Conservation (phyloP, 1,140 invertebrate species). For the Goniozus legneri region DNA sequence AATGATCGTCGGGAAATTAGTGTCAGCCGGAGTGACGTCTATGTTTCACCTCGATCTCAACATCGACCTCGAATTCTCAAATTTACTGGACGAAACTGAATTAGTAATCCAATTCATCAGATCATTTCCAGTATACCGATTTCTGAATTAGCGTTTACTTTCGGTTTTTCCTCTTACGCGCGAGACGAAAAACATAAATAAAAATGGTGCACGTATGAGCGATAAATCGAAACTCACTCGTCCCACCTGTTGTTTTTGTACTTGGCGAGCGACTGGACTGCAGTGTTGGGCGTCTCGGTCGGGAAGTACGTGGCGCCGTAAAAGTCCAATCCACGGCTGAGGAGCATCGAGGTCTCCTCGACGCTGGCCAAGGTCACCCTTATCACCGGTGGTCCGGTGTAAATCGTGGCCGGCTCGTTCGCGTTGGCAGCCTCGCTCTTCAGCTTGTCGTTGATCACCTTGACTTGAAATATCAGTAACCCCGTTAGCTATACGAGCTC, state of each 20-base stretch:
- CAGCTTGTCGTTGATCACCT: slow-evolving; percentile 49
- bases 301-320: slow-evolving; percentile 83
- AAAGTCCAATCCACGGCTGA: slow-evolving; percentile 80
- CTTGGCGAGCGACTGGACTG: slow-evolving; percentile 52
- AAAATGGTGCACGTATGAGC: not conserved
- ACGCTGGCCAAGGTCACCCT: slow-evolving; percentile 74
- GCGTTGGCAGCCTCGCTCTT: slow-evolving; percentile 50
- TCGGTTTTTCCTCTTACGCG: no score
- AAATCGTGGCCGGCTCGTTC: slow-evolving; percentile 57
- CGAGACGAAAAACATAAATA: no score
- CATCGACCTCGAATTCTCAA: no score
- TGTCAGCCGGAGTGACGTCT: no score
- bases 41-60: no score
- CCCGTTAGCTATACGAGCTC: slow-evolving; percentile 1
- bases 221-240: no score
- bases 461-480: slow-evolving; percentile 27
- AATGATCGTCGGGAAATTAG: no score
- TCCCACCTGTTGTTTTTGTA: slow-evolving; percentile 56
- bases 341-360: slow-evolving; percentile 73
- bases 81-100: no score
- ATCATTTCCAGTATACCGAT: no score
- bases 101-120: no score
- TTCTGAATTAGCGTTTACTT: no score
- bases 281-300: slow-evolving; percentile 68
- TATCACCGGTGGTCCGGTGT: slow-evolving; percentile 58